A percentile compares a stretch with the other conserved stretches of the same genome.
Evolutionary conservation across 2,888 invertebrate genomes (phyloP).

Genomic region (Thelaira solivaga): DNA sequence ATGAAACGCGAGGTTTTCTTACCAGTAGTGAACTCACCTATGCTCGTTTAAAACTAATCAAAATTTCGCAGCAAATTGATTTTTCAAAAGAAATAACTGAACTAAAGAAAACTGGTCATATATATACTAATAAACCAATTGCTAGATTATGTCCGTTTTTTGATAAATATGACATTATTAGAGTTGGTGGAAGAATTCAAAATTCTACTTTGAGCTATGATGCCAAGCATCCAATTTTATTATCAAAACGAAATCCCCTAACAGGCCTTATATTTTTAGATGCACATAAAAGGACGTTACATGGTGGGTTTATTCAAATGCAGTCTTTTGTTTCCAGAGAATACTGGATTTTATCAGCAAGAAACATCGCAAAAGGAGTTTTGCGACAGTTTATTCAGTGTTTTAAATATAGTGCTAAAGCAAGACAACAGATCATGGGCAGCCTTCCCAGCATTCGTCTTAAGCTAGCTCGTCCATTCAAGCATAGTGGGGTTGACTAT

Average conservation of each 20-base stretch:
- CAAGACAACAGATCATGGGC: slow-evolving; percentile 35
- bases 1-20: background rate
- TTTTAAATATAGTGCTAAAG: slow-evolving; percentile 26
- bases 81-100: background rate
- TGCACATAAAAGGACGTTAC: slow-evolving; percentile 27
- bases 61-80: background rate
- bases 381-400: slow-evolving; percentile 7
- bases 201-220: slow-evolving; percentile 17
- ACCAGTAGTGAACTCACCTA: background rate
- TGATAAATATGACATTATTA: slow-evolving; percentile 17
- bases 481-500: slow-evolving; percentile 45
- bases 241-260: slow-evolving; percentile 2
- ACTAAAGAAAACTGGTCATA: background rate
- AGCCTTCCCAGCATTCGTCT: slow-evolving; percentile 30
- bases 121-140: background rate
- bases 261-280: slow-evolving; percentile 17
- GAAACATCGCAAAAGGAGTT: slow-evolving; percentile 6
- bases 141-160: slow-evolving; percentile 43
- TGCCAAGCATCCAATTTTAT: slow-evolving; percentile 11
- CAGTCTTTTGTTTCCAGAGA: slow-evolving; percentile 14
- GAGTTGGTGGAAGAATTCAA: slow-evolving; percentile 52
- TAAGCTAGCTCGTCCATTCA: slow-evolving; percentile 22
- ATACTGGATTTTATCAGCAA: slow-evolving; percentile 6
- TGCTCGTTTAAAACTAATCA: background rate
- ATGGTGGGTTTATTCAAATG: slow-evolving; percentile 18